Percentiles rank a stretch among this genome's conserved stretches.
Conservation (phyloP, 1,140 invertebrate species). For the roundworm (Caenorhabditis elegans) region WBcel235 BX284604.4:6778501-6779000, state of each 20-base stretch:
- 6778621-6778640: neutral
- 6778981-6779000: no score
- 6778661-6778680: neutral
- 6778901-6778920: no score
- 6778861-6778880: constrained; percentile 1
- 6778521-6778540: constrained; percentile 14
- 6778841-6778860: constrained; percentile 12
- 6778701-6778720: constrained; percentile 25
- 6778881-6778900: neutral
- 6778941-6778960: no score
- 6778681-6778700: constrained; percentile 16
- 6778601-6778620: constrained; percentile 26
- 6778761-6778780: neutral
- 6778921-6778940: no score
- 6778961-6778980: no score
- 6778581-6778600: constrained; percentile 37
- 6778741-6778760: constrained; percentile 7
- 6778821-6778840: constrained; percentile 9
- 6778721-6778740: neutral
- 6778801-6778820: neutral
- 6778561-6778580: constrained; percentile 42
- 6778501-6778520: constrained; percentile 39
- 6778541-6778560: constrained; percentile 37
- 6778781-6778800: neutral
- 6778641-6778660: neutral